Evolutionary conservation across 2,113 vertebrate genomes (phyloP).

Genomic region (Sula dactylatra): DNA sequence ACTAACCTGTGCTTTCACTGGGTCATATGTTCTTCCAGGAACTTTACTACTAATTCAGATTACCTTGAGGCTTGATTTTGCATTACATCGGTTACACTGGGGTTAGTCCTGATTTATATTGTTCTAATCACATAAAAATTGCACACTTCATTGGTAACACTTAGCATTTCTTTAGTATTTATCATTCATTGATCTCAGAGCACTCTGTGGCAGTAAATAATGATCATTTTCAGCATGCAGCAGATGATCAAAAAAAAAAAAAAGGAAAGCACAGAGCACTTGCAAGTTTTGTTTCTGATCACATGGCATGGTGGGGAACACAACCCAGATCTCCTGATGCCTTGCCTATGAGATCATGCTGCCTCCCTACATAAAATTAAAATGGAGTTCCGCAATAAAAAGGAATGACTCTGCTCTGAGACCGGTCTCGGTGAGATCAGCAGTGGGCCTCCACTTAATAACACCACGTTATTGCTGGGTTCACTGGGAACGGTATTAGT

Average conservation of each 20-base stretch:
- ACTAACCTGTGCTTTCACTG: background rate
- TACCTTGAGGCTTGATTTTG: conserved; percentile 2
- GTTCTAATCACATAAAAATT: background rate
- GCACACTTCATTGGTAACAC: background rate
- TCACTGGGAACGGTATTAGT: background rate
- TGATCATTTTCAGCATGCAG: background rate
- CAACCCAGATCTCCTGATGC: conserved; percentile 47
- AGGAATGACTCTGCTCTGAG: conserved; percentile 16
- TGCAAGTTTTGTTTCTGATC: conserved; percentile 22
- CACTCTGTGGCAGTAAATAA: conserved; percentile 6
- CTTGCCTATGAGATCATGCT: conserved; percentile 51
- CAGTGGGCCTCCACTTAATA: background rate
- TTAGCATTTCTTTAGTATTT: conserved; percentile 20
- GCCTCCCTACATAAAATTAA: conserved; percentile 46
- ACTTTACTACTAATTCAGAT: background rate
- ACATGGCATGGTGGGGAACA: background rate
- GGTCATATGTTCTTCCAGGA: background rate
- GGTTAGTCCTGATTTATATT: background rate
- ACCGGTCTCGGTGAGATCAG: conserved; percentile 14
- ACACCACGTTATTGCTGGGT: background rate
- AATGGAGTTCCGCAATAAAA: conserved; percentile 21
- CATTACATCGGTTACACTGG: background rate
- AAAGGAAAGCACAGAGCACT: background rate
- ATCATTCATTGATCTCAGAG: conserved; percentile 21
- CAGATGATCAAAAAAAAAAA: background rate